Evolutionary conservation across 2,113 vertebrate genomes (phyloP), one percentile per base, ranked within the genome.

Genomic region (Heterochromis multidens): DNA sequence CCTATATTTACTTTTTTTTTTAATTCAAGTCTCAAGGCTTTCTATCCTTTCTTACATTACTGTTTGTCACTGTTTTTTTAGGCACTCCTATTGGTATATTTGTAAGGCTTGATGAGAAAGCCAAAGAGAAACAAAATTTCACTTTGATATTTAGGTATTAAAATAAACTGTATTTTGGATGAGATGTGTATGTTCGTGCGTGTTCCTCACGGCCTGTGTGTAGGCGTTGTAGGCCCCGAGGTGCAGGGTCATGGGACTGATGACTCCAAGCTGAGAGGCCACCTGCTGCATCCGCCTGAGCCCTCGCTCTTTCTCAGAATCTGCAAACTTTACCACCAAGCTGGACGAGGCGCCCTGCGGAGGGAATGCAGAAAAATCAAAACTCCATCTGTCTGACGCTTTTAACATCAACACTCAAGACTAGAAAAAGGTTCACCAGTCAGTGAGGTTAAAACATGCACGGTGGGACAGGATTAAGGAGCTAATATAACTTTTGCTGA

Each of bases 311-410:
- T 98, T 98, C 96, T 99, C 98, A 0, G 98, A 98, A 94, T 99
- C 98, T 0, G 98, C 98, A 40, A 99, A 99, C 94, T 99, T 99
- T 59, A 99, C 98, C 95, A 99, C 98, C 91, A 99, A 96, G 94
- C 98, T 99, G 93, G 98, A 99, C 0, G 97, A 99, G 77, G 97
- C 97, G 0, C 98, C 98, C 98, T 98, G 95, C 0, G 3, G 82
- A 86, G 86, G 74, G 60, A 62, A 87, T 0, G 19, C 33, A 16
- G 33, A 81, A 49, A 74, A 62, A 79, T 83, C 72, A 67, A 17
- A 80, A 58, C 77, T 83, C 33, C 54, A 52, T 76, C 70, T 74
- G 70, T 54, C 46, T n/a, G 70, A n/a, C n/a, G 62, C 63, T n/a
- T 67, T 85, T 65, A 67, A 59, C 43, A 5, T 84, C 81, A 80